Evolutionary conservation across 2,797 vertebrate genomes (phyloP).

Genomic region (Diceros bicornis): DNA sequence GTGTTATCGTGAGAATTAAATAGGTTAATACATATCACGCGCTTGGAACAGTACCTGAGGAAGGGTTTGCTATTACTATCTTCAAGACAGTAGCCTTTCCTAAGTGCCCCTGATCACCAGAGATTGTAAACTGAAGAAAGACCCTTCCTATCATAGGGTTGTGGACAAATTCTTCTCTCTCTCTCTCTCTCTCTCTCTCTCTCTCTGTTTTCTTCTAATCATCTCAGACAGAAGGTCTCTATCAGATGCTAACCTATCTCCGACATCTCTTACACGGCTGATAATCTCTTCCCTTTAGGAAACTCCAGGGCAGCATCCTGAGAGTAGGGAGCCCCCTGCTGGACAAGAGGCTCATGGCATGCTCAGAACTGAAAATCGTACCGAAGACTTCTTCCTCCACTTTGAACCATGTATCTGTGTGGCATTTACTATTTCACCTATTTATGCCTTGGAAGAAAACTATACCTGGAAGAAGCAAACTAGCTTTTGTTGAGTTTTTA

Average conservation of each 20-base stretch:
- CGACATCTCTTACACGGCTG: neutral
- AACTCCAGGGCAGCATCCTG: neutral
- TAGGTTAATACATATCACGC: neutral
- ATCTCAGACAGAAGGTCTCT: neutral
- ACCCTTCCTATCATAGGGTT: neutral
- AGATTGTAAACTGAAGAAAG: neutral
- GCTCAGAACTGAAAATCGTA: neutral
- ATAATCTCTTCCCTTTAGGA: neutral
- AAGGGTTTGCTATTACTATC: neutral
- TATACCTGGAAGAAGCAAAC: neutral
- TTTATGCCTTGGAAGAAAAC: neutral
- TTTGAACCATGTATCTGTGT: neutral
- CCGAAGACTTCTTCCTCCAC: neutral
- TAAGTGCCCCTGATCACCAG: neutral
- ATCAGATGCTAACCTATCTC: neutral
- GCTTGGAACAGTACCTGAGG: neutral
- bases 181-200: accelerated
- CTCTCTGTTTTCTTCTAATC: neutral
- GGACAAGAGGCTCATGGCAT: neutral
- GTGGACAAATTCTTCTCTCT: neutral
- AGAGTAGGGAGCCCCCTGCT: constrained; percentile 56
- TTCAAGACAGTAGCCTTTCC: neutral
- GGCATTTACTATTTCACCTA: neutral
- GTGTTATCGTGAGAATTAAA: neutral
- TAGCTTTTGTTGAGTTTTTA: neutral